Evolutionary conservation across 1,140 invertebrate species (phyloP).

Genomic region (Ceratina australensis): DNA sequence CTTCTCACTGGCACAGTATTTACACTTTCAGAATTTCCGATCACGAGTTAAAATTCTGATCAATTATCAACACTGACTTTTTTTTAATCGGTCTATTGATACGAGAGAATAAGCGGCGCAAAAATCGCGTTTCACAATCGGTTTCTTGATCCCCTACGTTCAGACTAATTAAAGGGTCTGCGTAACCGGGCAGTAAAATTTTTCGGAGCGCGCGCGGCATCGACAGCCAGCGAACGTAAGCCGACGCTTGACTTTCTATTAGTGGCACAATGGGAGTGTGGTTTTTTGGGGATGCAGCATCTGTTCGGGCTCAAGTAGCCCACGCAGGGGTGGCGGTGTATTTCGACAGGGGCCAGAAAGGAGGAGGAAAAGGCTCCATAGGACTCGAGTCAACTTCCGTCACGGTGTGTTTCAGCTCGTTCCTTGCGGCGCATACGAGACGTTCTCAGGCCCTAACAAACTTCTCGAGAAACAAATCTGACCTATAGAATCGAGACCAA

Average conservation of each 20-base stretch:
- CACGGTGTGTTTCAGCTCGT: not conserved
- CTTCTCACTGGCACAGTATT: not conserved
- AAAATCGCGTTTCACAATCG: slow-evolving; percentile 26
- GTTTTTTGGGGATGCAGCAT: slow-evolving; percentile 72
- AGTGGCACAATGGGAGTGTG: slow-evolving; percentile 74
- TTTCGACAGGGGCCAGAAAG: slow-evolving; percentile 4
- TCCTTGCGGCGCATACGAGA: not conserved
- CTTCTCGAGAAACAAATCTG: too few relatives aligned
- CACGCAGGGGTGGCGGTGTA: slow-evolving; percentile 50
- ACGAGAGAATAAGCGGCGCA: not conserved
- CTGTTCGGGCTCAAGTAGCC: slow-evolving; percentile 78
- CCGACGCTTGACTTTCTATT: slow-evolving; percentile 73
- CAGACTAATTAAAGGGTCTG: slow-evolving; percentile 34
- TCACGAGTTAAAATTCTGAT: not conserved
- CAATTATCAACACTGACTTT: too few relatives aligned
- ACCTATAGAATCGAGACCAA: too few relatives aligned
- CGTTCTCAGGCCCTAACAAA: not conserved
- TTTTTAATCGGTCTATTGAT: not conserved
- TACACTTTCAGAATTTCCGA: not conserved
- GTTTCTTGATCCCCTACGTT: slow-evolving; percentile 6
- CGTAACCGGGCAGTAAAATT: slow-evolving; percentile 20
- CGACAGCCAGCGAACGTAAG: slow-evolving; percentile 50
- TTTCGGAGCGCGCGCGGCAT: slow-evolving; percentile 7
- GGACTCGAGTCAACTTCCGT: slow-evolving; percentile 68
- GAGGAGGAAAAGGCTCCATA: slow-evolving; percentile 35